Evolutionary conservation across 2,113 vertebrate species (phyloP).

Genomic region (Heptranchias perlo): DNA sequence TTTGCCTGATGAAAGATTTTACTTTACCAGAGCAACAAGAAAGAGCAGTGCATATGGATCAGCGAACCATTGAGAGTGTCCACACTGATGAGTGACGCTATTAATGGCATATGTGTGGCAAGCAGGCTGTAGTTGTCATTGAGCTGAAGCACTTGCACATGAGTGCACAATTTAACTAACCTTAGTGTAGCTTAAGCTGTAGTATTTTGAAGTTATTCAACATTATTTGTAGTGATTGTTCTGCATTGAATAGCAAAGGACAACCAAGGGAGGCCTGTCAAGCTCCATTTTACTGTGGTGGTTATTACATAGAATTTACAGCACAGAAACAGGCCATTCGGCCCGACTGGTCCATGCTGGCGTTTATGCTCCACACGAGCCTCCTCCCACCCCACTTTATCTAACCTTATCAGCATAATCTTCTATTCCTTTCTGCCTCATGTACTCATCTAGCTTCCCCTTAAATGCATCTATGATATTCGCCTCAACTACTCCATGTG

Average conservation of each 20-base stretch:
- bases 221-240: neutral
- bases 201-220: neutral
- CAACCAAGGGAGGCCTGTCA: neutral
- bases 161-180: neutral
- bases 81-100: conserved; percentile 38
- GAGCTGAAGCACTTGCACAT: neutral
- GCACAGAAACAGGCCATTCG: neutral
- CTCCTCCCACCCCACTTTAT: too few species aligned
- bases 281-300: neutral
- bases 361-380: too few species aligned
- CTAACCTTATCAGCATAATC: too few species aligned
- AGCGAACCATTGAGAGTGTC: conserved; percentile 64
- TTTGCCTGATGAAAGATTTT: conserved; percentile 61
- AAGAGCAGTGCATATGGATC: conserved; percentile 66
- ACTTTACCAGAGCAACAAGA: conserved; percentile 68
- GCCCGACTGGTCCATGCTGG: neutral
- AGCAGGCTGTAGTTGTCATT: neutral
- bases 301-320: neutral
- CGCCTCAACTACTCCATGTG: too few species aligned
- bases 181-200: neutral
- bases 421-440: too few species aligned
- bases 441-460: too few species aligned
- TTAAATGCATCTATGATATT: too few species aligned
- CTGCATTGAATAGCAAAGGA: neutral
- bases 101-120: neutral